Evolutionary conservation across 1,140 invertebrate genomes (phyloP).

Genomic region (Bombyx mori): DNA sequence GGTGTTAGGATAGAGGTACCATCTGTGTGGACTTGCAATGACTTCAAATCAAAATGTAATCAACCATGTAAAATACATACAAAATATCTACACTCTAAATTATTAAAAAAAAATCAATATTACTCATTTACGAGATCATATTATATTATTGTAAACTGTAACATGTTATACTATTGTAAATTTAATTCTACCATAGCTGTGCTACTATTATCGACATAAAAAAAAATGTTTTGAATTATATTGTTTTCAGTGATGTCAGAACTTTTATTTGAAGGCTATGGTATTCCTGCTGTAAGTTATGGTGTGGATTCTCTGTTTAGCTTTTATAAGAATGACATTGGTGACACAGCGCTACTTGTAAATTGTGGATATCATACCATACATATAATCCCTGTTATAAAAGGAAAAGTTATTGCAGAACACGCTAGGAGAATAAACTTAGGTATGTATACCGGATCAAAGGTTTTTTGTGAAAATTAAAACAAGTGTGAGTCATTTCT

Average conservation of each 20-base stretch:
- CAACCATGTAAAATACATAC: no score
- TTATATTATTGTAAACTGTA: no score
- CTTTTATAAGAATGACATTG: constrained; percentile 77
- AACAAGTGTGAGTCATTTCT: background rate
- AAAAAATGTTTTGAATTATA: no score
- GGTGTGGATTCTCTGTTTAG: constrained; percentile 91
- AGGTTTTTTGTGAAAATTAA: background rate
- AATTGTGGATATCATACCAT: constrained; percentile 90
- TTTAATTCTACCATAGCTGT: no score
- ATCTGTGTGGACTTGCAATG: no score
- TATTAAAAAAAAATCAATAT: no score
- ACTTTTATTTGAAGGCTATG: constrained; percentile 94
- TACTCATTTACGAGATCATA: no score
- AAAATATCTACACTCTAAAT: no score
- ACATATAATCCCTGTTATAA: constrained; percentile 88
- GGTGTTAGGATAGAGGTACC: no score
- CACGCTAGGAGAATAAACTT: constrained; percentile 88
- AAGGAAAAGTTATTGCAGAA: constrained; percentile 78
- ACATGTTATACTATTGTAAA: no score
- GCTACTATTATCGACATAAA: no score
- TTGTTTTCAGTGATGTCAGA: constrained; percentile 90
- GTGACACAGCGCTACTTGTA: constrained; percentile 81
- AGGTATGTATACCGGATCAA: constrained; percentile 39
- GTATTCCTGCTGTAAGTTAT: constrained; percentile 87
- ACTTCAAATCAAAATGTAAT: no score